Percentiles rank a stretch among this genome's conserved stretches.
These are phyloP conservation scores for Hyposmocoma kahamanoa DNA, from an alignment of 1,140 invertebrate genomes.

Conservation along the genomic window DNA sequence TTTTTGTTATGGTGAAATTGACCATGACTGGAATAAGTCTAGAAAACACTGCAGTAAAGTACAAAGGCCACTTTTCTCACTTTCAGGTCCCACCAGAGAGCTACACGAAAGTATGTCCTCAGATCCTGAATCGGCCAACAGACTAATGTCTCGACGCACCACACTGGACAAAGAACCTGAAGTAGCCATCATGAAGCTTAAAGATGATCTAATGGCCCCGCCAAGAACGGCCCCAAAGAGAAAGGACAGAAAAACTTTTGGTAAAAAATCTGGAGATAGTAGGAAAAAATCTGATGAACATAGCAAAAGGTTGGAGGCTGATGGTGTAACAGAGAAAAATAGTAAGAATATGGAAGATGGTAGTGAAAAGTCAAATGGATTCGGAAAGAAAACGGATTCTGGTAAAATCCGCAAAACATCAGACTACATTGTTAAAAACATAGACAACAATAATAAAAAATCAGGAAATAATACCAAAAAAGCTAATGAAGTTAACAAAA, in stretches of 20 bases:
- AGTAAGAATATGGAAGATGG: background rate
- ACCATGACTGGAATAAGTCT: no score
- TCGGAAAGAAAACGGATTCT: constrained; percentile 22
- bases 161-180: constrained; percentile 26
- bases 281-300: background rate
- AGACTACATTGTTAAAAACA: background rate
- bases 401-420: background rate
- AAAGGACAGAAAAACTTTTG: no score
- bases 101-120: constrained; percentile 23
- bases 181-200: constrained; percentile 12
- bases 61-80: no score
- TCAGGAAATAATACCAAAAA: background rate
- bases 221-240: no score
- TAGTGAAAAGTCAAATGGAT: background rate
- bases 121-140: constrained; percentile 20
- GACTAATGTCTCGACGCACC: constrained; percentile 14
- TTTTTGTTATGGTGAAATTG: no score
- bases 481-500: background rate
- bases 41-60: no score
- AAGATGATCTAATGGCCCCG: no score
- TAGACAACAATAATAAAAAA: background rate
- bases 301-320: background rate
- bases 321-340: background rate
- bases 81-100: constrained; percentile 16
- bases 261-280: no score